Evolutionary conservation across 1,140 invertebrate species (phyloP).

Genomic region (Temnothorax nylanderi): DNA sequence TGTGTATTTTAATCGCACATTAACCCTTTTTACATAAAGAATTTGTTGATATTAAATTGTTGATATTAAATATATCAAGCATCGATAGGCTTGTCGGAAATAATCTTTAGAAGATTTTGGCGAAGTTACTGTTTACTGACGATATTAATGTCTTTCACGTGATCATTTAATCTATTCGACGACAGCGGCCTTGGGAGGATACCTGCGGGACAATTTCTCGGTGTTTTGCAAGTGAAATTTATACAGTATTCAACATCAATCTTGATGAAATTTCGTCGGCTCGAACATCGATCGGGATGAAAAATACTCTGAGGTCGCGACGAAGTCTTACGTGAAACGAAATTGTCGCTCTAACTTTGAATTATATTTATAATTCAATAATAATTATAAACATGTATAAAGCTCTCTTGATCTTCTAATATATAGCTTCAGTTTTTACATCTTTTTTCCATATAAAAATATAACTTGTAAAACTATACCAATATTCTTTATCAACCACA

Average conservation of each 20-base stretch:
- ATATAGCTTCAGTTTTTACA: neutral
- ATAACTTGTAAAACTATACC: neutral
- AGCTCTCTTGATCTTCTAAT: neutral
- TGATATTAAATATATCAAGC: neutral
- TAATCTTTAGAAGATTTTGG: conserved; percentile 44
- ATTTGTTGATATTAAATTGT: neutral
- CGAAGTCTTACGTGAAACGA: neutral
- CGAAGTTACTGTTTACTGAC: conserved; percentile 36
- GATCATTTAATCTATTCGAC: conserved; percentile 28
- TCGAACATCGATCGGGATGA: conserved; percentile 24
- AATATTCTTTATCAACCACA: neutral
- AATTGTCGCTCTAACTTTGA: neutral
- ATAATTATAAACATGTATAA: neutral
- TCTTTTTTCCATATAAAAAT: neutral
- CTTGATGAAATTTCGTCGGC: conserved; percentile 39
- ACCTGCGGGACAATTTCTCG: conserved; percentile 30
- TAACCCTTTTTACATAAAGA: neutral
- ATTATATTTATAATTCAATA: too few species aligned
- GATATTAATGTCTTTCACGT: conserved; percentile 52
- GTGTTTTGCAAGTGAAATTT: conserved; percentile 46
- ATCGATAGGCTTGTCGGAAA: neutral
- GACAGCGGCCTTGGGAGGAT: conserved; percentile 20
- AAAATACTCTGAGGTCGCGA: conserved; percentile 26
- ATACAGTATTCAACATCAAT: conserved; percentile 43
- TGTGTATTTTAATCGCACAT: neutral